phyloP scores from a whole-genome alignment of 2,888 invertebrate genomes.

The Caenorhabditis sp. region DNA sequence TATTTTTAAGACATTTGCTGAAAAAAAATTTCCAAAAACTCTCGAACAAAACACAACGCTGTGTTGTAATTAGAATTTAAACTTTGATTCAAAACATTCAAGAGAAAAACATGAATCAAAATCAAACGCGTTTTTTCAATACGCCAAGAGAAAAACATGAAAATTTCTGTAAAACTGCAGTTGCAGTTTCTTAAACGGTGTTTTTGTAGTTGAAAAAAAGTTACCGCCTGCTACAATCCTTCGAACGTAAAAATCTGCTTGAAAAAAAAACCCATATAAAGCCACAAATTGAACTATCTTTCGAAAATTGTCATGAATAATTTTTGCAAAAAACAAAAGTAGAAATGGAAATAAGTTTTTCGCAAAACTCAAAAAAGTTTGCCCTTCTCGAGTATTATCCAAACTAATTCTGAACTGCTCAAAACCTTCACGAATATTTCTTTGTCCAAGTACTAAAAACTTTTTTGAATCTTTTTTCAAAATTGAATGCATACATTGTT shows the following conservation, averaged over 20 bases:
- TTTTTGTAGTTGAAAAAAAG: too few relatives aligned
- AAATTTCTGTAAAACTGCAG: not conserved
- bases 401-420: conserved; percentile 40
- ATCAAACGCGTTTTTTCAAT: too few relatives aligned
- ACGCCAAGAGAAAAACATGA: too few relatives aligned
- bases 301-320: conserved; percentile 32
- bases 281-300: conserved; percentile 17
- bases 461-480: not conserved
- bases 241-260: conserved; percentile 28
- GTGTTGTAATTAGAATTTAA: too few relatives aligned
- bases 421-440: conserved; percentile 22
- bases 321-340: conserved; percentile 24
- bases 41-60: too few relatives aligned
- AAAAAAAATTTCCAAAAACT: too few relatives aligned
- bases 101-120: too few relatives aligned
- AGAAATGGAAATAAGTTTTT: conserved; percentile 43
- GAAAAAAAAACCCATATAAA: conserved; percentile 13
- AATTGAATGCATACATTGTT: not conserved
- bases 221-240: conserved; percentile 33
- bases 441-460: conserved; percentile 19
- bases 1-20: too few relatives aligned
- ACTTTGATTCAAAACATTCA: too few relatives aligned
- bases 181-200: too few relatives aligned
- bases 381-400: conserved; percentile 40
- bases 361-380: conserved; percentile 30